Evolutionary conservation across 2,113 vertebrate species (phyloP), one percentile per base, ranked within the genome.

Genomic region (cattle (Bos taurus)): DNA sequence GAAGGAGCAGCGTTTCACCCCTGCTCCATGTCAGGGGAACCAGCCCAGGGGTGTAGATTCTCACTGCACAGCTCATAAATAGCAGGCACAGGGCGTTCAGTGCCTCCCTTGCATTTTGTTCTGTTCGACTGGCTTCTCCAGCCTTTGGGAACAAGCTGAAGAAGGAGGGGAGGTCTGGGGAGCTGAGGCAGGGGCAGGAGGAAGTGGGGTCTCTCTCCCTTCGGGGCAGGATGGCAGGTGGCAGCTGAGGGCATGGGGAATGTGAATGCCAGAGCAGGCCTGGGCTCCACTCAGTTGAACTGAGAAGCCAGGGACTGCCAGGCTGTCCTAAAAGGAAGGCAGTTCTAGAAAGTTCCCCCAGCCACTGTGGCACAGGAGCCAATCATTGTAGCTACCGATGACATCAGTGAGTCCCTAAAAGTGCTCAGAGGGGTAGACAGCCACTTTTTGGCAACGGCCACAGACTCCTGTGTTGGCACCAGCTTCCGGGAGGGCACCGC

Each of bases 211-310:
- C 40, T 25, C 43, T 50, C 21, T 64, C 40, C 46, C 43, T 46
- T 43, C 0, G 0, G 23, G 23, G 7, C 13, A 43, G 33, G 16
- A 10, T 7, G 14, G 14, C 48, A 3, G 50, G 0, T 3, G 40
- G n/a, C 21, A 21, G 23, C 71, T 6, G 78, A n/a, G 19, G 15
- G 15, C 5, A 11, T 7, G 7, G 17, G 36, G 17, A 36, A 15
- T 19, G 11, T 30, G 50, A 28, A 33, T 52, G 21, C 28, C 0
- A 40, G 60, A 25, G 15, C 12, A 15, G 30, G 3, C 9, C 33
- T 33, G 43, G 40, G 56, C n/a, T 10, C 60, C 28, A 26, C 16
- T 15, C 40, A 13, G 10, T 6, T 5, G 43, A 28, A 23, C 64
- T 25, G 43, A 89, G 85, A 80, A 92, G 52, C 33, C 54, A 30